Conservation (phyloP, 2,888 invertebrate species). For the Apotomis capreana region DNA sequence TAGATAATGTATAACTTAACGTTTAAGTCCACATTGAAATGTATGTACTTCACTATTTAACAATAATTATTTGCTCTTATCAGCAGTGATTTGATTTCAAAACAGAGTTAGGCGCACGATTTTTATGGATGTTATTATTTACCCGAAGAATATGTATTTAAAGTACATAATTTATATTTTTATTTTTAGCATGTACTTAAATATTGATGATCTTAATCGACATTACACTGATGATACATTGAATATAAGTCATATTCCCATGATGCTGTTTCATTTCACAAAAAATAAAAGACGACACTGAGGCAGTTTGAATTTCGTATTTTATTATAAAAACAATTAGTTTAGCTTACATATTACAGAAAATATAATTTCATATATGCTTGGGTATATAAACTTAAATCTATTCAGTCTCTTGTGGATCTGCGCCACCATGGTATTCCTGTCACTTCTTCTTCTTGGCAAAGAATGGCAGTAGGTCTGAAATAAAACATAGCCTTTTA, state of each 20-base stretch:
- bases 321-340: conserved; percentile 57
- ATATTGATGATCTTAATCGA: conserved; percentile 32
- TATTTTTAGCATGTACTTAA: conserved; percentile 38
- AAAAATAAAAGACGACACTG: background rate
- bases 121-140: conserved; percentile 28
- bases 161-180: conserved; percentile 30
- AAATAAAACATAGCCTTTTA: conserved; percentile 42
- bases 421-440: conserved; percentile 82
- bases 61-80: conserved; percentile 2
- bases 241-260: conserved; percentile 44
- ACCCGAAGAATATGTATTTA: conserved; percentile 24
- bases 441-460: conserved; percentile 71
- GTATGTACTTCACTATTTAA: conserved; percentile 11
- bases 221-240: conserved; percentile 42
- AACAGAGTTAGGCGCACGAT: background rate
- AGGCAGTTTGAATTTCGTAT: conserved; percentile 14
- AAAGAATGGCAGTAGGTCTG: conserved; percentile 68
- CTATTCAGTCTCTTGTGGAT: conserved; percentile 76
- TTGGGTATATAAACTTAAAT: conserved; percentile 57
- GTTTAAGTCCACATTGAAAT: conserved; percentile 14
- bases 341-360: conserved; percentile 50
- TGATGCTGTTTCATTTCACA: conserved; percentile 43
- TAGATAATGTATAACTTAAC: conserved; percentile 2
- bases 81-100: conserved; percentile 1
- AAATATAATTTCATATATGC: conserved; percentile 50